Base-by-base conservation (phyloP, 2,888 invertebrate species). In the Coelopa pilipes region DNA sequence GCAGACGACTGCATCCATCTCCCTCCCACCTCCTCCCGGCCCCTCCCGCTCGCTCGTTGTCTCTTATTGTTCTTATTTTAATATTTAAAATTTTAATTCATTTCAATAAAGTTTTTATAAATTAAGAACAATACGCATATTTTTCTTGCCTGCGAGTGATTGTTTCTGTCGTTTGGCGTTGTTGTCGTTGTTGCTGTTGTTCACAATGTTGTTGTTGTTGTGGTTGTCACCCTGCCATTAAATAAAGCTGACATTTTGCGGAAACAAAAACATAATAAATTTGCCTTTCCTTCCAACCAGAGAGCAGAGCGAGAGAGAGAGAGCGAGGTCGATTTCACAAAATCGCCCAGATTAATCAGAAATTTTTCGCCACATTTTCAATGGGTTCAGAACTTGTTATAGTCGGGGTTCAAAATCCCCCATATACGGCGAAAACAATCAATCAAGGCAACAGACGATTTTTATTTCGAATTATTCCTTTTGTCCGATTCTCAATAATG, bases 21-120 rank as follows among this genome's bases (percentile, higher is more conserved):
- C 7, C 34, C 34, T 34, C 34, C 34, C 34, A 34, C 34, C 62
- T 34, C n/a, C n/a, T 62, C 34, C 34, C 24, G 34, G 34, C 15
- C 70, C 49, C n/a, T 21, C 4, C 24, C 17, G 50, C 47, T 46
- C 55, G 19, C 49, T 46, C 60, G 60, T 70, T 60, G 50, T 62
- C 24, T 70, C 60, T 60, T 24, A 50, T 50, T 66, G 24, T 12
- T 60, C 60, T 70, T 60, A 50, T 60, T 70, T 70, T 70, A 17
- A 17, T 24, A 49, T 71, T 63, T 46, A n/a, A 17, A 71, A 66
- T 45, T 34, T 71, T 71, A 49, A 71, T 50, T 21, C 63, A 50
- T 15, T 71, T 71, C 63, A 53, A 63, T 71, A 50, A 53, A 34
- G 53, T 71, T 71, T 71, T 63, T 62, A 63, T 63, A 21, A 63